A percentile compares a stretch with the other conserved stretches of the same genome.
Conservation (phyloP, 92 coral and sea anemone genomes). For the Phenganax stokvisi region DNA sequence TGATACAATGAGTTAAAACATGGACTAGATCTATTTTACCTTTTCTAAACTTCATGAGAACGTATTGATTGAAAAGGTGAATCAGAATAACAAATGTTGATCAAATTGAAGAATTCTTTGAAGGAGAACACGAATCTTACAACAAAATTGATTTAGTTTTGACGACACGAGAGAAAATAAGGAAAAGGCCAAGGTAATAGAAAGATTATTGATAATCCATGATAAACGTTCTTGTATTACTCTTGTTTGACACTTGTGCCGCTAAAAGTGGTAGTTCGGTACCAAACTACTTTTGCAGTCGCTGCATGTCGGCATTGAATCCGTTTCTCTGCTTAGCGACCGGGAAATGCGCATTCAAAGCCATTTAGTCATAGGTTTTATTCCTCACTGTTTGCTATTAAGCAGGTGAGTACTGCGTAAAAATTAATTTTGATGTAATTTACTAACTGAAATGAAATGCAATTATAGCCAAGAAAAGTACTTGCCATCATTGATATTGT, state of each 20-base stretch:
- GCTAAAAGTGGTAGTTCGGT: background rate
- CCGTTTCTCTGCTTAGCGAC: too few species aligned
- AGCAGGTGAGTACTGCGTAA: too few species aligned
- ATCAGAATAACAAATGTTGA: background rate
- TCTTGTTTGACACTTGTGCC: background rate
- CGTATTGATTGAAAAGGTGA: background rate
- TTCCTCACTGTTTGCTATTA: too few species aligned
- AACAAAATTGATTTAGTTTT: conserved; percentile 5
- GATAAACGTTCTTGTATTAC: background rate
- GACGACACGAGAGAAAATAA: background rate
- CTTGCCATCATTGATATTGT: too few species aligned
- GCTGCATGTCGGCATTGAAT: too few species aligned
- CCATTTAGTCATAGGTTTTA: too few species aligned
- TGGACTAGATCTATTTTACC: background rate
- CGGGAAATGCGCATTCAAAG: too few species aligned
- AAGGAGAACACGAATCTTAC: background rate
- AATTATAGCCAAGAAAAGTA: too few species aligned
- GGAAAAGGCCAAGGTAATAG: background rate
- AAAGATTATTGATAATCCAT: background rate
- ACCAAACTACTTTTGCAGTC: background rate
- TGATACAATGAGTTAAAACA: background rate
- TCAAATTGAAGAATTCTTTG: background rate
- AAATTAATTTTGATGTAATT: too few species aligned
- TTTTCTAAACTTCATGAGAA: background rate
- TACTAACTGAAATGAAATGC: too few species aligned